Percentiles rank a stretch among this genome's conserved stretches.
Evolutionary conservation across 2,888 invertebrate genomes (phyloP).

Genomic region (Drosophila setosimentum): DNA sequence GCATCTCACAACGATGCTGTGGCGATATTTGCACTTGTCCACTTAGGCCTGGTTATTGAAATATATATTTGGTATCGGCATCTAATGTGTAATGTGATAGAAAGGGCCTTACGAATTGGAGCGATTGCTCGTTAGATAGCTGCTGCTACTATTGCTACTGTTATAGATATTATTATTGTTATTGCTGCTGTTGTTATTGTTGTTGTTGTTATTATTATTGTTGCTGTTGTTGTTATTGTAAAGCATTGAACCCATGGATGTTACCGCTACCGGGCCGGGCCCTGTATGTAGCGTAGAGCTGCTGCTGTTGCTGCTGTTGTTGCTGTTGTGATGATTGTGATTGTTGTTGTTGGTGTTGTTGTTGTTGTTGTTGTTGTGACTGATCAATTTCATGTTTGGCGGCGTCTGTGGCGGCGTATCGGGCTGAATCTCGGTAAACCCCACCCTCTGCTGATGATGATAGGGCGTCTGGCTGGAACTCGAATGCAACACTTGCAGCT

Average conservation of each 20-base stretch:
- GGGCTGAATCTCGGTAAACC: conserved; percentile 92
- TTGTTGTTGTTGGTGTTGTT: conserved; percentile 27
- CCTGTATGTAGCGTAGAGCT: conserved; percentile 87
- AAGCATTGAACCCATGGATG: conserved; percentile 86
- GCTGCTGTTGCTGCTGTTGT: conserved; percentile 54
- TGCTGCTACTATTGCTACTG: conserved; percentile 24
- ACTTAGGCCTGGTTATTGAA: conserved; percentile 58
- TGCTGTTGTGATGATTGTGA: conserved; percentile 49
- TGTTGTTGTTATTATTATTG: not conserved
- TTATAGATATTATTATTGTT: conserved; percentile 26
- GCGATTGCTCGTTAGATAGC: conserved; percentile 55
- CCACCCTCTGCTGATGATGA: conserved; percentile 85
- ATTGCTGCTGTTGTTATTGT: conserved; percentile 28
- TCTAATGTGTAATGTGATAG: conserved; percentile 10
- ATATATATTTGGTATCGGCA: conserved; percentile 64
- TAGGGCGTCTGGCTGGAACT: conserved; percentile 55
- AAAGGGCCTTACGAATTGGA: conserved; percentile 55
- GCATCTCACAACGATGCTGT: conserved; percentile 22
- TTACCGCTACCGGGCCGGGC: conserved; percentile 70
- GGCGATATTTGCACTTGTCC: conserved; percentile 69
- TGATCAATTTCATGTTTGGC: conserved; percentile 93
- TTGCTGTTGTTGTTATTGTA: conserved; percentile 71
- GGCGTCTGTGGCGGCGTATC: conserved; percentile 97
- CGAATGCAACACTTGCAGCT: conserved; percentile 47
- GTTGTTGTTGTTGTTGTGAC: conserved; percentile 66